A percentile compares a stretch with the other conserved stretches of the same genome.
Evolutionary conservation across 2,888 invertebrate genomes (phyloP).

Genomic region (Agonopterix alstromeriana): DNA sequence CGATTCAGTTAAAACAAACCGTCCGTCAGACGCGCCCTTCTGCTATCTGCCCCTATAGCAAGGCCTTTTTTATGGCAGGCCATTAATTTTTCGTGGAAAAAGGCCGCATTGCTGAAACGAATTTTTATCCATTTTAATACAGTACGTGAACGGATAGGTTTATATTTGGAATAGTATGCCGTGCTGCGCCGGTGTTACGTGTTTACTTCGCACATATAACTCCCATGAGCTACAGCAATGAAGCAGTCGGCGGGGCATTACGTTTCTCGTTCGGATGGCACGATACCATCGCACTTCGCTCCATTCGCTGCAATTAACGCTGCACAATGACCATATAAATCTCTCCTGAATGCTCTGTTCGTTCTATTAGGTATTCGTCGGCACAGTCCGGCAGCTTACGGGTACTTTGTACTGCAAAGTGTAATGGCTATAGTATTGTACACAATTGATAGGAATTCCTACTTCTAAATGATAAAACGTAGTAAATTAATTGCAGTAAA

Average conservation of each 20-base stretch:
- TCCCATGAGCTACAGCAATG: slow-evolving; percentile 32
- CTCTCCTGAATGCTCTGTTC: slow-evolving; percentile 57
- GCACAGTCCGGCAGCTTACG: slow-evolving; percentile 31
- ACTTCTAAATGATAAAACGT: slow-evolving; percentile 22
- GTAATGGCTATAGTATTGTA: slow-evolving; percentile 5
- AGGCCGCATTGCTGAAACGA: slow-evolving; percentile 21
- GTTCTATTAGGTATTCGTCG: slow-evolving; percentile 43
- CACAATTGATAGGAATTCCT: slow-evolving; percentile 6
- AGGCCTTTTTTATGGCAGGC: slow-evolving; percentile 26
- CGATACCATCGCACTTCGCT: slow-evolving; percentile 66
- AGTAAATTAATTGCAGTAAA: slow-evolving; percentile 41
- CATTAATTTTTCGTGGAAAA: slow-evolving; percentile 28
- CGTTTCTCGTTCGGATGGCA: slow-evolving; percentile 56
- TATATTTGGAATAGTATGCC: slow-evolving; percentile 25
- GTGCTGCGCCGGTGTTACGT: slow-evolving; percentile 18
- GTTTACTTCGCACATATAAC: slow-evolving; percentile 34
- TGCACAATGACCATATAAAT: slow-evolving; percentile 72
- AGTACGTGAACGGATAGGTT: slow-evolving; percentile 23
- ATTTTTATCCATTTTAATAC: slow-evolving; percentile 30
- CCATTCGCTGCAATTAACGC: slow-evolving; percentile 70
- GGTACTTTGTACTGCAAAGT: slow-evolving; percentile 14
- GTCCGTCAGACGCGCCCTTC: slow-evolving; percentile 32
- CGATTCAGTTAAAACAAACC: slow-evolving; percentile 34
- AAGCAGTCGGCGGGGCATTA: slow-evolving; percentile 38
- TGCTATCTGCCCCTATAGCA: slow-evolving; percentile 29